Evolutionary conservation across 2,888 invertebrate genomes (phyloP).

Genomic region (Amphimallon solstitiale): DNA sequence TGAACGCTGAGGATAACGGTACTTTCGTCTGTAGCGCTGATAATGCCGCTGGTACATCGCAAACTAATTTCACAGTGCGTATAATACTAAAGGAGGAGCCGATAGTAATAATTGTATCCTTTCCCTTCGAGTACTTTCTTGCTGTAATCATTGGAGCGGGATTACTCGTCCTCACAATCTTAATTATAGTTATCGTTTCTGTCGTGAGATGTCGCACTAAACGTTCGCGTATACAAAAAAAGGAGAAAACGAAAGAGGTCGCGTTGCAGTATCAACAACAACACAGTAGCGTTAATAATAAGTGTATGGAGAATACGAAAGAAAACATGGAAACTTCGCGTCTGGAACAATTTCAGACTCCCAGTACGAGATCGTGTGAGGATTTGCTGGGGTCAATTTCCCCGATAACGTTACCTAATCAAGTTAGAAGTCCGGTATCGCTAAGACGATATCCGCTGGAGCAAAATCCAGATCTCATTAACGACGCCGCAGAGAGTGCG

Average conservation of each 20-base stretch:
- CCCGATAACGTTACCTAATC: constrained; percentile 57
- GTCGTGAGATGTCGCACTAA: constrained; percentile 64
- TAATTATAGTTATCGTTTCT: constrained; percentile 74
- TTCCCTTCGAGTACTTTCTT: constrained; percentile 77
- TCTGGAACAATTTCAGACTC: constrained; percentile 51
- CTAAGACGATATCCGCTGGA: constrained; percentile 67
- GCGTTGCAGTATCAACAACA: constrained; percentile 60
- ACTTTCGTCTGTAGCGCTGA: constrained; percentile 87
- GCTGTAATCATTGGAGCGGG: constrained; percentile 75
- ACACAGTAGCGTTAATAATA: constrained; percentile 57
- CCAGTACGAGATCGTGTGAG: constrained; percentile 57
- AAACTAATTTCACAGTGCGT: constrained; percentile 83
- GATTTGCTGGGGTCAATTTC: constrained; percentile 54
- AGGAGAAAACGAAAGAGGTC: constrained; percentile 62
- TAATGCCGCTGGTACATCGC: constrained; percentile 82
- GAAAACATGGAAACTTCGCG: constrained; percentile 52
- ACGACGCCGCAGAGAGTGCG: constrained; percentile 73
- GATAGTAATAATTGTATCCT: constrained; percentile 53
- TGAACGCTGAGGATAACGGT: constrained; percentile 83
- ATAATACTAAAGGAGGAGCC: constrained; percentile 80
- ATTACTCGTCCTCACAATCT: constrained; percentile 71
- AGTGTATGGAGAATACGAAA: constrained; percentile 50
- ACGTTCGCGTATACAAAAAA: constrained; percentile 59
- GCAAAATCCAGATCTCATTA: constrained; percentile 83
- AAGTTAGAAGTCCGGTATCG: constrained; percentile 68